These are phyloP conservation scores for Epinephelus lanceolatus DNA, from an alignment of 2,113 vertebrate species.

Conservation along the genomic window DNA sequence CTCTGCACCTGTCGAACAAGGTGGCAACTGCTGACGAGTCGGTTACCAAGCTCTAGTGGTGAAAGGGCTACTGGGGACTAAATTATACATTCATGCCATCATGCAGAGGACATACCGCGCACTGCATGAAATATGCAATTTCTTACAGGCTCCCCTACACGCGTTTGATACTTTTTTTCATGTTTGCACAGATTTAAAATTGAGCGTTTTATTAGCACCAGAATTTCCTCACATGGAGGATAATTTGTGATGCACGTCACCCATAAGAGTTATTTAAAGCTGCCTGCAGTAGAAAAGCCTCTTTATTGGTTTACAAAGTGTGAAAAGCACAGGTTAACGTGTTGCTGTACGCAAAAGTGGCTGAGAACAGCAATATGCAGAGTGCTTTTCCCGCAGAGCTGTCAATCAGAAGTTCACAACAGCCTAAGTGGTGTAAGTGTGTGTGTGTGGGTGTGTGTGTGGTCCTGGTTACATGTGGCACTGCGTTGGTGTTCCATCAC, in stretches of 20 bases:
- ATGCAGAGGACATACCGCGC: slow-evolving; percentile 24
- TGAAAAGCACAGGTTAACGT: slow-evolving; percentile 37
- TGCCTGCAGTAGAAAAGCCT: background rate
- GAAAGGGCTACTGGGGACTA: slow-evolving; percentile 19
- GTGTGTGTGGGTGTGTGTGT: slow-evolving; percentile 16
- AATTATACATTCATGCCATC: slow-evolving; percentile 58
- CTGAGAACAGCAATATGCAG: slow-evolving; percentile 61
- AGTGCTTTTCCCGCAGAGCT: slow-evolving; percentile 64
- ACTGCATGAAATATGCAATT: slow-evolving; percentile 11
- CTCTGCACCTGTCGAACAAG: slow-evolving; percentile 21
- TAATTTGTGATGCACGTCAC: slow-evolving; percentile 3
- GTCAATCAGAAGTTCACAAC: slow-evolving; percentile 61
- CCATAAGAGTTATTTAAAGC: slow-evolving; percentile 23
- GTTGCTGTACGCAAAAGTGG: slow-evolving; percentile 44
- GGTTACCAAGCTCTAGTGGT: background rate
- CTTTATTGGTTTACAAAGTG: slow-evolving; percentile 38
- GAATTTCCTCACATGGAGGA: background rate
- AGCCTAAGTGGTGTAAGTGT: slow-evolving; percentile 38
- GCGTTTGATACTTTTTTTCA: background rate
- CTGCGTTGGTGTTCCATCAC: slow-evolving; percentile 66
- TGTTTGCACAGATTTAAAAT: slow-evolving; percentile 34
- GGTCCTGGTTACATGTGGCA: slow-evolving; percentile 49
- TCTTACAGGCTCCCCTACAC: slow-evolving; percentile 10
- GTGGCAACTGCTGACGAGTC: slow-evolving; percentile 27
- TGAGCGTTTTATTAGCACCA: slow-evolving; percentile 19